phyloP scores from a whole-genome alignment of 1,140 invertebrate genomes.

The Drosophila punjabiensis region DNA sequence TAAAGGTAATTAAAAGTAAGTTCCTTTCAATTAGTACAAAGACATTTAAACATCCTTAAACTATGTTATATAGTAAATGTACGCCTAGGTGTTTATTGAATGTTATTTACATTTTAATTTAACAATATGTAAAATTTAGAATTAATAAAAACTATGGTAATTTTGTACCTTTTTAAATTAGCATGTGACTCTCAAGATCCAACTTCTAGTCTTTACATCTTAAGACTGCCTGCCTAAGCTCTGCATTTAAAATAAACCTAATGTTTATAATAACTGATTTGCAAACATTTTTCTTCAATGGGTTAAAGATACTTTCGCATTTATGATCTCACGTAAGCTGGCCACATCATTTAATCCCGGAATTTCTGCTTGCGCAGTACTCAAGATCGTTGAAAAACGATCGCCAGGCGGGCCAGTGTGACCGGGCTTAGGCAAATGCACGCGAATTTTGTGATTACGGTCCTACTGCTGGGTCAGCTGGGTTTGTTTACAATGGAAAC shows the following conservation, averaged over 20 bases:
- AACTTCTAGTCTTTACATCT: not conserved
- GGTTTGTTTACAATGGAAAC: constrained; percentile 23
- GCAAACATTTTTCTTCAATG: not conserved
- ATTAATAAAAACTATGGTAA: not conserved
- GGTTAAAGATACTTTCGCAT: not conserved
- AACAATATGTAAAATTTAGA: not conserved
- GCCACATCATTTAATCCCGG: constrained; percentile 9
- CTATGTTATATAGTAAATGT: not conserved
- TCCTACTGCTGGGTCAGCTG: constrained; percentile 13
- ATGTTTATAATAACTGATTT: not conserved
- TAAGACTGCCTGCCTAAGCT: not conserved
- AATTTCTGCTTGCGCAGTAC: constrained; percentile 4
- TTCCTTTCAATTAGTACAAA: not conserved
- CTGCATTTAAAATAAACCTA: not conserved
- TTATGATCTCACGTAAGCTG: not conserved
- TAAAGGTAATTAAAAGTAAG: too few relatives aligned
- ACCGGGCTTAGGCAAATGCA: not conserved
- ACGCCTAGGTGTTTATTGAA: not conserved
- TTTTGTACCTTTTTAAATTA: not conserved
- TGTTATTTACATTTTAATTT: not conserved
- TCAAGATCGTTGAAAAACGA: not conserved
- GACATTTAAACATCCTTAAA: not conserved
- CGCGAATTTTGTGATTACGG: constrained; percentile 3
- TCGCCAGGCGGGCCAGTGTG: not conserved
- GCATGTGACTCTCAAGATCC: not conserved